Base-by-base conservation (phyloP, 1,140 invertebrate species). In the Zophobas atratus region DNA sequence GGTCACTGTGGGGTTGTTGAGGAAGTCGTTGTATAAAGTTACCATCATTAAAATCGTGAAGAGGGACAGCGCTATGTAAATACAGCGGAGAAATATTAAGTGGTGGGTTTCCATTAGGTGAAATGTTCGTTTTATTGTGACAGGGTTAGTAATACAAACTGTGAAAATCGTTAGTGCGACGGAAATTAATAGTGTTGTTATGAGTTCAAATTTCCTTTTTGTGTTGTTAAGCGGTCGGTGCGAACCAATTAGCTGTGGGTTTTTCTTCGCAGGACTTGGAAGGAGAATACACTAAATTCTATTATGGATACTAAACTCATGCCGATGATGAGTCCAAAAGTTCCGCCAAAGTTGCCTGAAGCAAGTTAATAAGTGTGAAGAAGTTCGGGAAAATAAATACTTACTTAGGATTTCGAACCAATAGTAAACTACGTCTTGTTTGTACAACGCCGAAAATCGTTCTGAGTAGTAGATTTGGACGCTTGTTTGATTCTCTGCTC, bases 41-140 rank as follows among this genome's bases (percentile, higher is more conserved):
- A 51, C 51, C 36, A 72, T 48, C 38, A 67, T 60, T 32, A 20
- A 43, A 67, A 43, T 43, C 1, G 39, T 67, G 60, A 43, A 41
- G 6, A 43, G 4, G 32, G 43, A 32, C n/a, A 67, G 33, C 1
- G 43, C 20, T 0, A 67, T 36, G 60, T 67, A 46, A 32, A 67
- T 43, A 32, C 60, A 67, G 20, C 20, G 20, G 20, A 20, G 20
- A 20, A 20, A 20, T 20, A 20, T 20, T 20, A 20, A 20, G 20
- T 20, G 20, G 20, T 20, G 20, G 20, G 20, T 20, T 20, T 20
- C 20, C 20, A 20, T 20, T 20, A 20, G 20, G 20, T 20, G 20
- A 20, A 20, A 20, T 20, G 20, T 20, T 20, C 20, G 20, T 20
- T 20, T 20, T 20, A 20, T 20, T 20, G 20, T 20, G 20, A 20